Base-by-base conservation (phyloP, 2,797 vertebrate species). In the Aulostomus chinensis region DNA sequence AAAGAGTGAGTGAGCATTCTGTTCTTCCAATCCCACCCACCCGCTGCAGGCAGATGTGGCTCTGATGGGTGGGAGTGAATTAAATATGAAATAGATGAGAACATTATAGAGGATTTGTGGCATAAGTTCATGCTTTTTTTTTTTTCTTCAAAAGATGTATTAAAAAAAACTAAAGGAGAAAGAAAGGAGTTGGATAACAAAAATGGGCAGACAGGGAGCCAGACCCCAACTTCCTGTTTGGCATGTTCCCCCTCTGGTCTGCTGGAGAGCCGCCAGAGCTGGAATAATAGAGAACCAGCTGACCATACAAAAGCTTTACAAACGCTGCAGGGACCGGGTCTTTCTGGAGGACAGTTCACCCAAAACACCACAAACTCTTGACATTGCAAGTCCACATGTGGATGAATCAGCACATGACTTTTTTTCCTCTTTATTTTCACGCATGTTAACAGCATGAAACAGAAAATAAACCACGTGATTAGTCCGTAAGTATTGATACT, bases 171-270 rank as follows among this genome's bases (percentile, higher is more conserved):
- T 17, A 14, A 43, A n/a, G 6, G 14, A 15, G 13, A 5, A 10
- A 43, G n/a, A 10, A 25, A 33, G 33, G 6, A 17, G 24, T n/a
- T n/a, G n/a, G 5, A 28, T 49, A 49, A 66, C 53, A 77, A 25
- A 75, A 55, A 36, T 2, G 59, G 7, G 25, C 30, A 60, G 42
- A 68, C 36, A 20, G 41, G 36, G 42, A 68, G 45, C 31, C 59
- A 71, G 65, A 74, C 49, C 48, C 24, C 20, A 24, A 37, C 73
- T 80, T 86, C 71, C 80, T 79, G 58, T 73, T 36, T 28, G 53
- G 68, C 21, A 16, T 33, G 59, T 43, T 48, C 38, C 55, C 28
- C 20, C 28, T 56, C 56, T 13, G 49, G 38, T 33, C 47, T 49
- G n/a, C n/a, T 73, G 56, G 49, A 54, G 4, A 58, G 36, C 48